Conservation (phyloP, 30 jellyfish, hydroid and myxozoan genomes). For the Aurelia aurita complex sp. Pacific region DNA sequence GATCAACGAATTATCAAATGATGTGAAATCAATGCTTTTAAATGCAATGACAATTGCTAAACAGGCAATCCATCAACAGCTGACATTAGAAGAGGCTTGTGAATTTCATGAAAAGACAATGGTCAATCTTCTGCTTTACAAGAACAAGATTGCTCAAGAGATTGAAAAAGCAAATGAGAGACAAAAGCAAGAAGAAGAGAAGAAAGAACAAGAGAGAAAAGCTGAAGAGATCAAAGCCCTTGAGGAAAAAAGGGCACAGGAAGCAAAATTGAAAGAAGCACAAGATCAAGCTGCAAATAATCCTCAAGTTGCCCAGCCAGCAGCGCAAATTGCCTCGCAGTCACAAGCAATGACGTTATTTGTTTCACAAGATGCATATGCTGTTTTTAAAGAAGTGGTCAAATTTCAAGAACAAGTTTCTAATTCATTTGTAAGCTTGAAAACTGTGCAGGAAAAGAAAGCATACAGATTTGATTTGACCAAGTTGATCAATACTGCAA, state of each 20-base stretch:
- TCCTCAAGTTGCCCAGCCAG: background rate
- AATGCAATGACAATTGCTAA: constrained; percentile 9
- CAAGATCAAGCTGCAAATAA: constrained; percentile 8
- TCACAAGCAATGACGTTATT: constrained; percentile 10
- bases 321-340: background rate
- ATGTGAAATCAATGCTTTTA: background rate
- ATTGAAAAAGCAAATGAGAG: constrained; percentile 39
- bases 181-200: constrained; percentile 47
- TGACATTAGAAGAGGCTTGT: constrained; percentile 24
- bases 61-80: constrained; percentile 15
- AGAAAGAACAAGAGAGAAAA: constrained; percentile 32
- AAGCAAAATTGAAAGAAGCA: constrained; percentile 8
- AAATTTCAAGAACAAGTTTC: constrained; percentile 30
- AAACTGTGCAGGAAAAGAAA: constrained; percentile 23
- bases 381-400: constrained; percentile 34
- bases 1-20: background rate
- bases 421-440: constrained; percentile 19
- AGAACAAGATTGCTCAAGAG: constrained; percentile 24
- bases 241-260: constrained; percentile 12
- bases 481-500: constrained; percentile 77
- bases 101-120: background rate
- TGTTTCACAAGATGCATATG: constrained; percentile 58
- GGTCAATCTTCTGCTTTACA: background rate
- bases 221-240: constrained; percentile 34
- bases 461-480: constrained; percentile 61